These are phyloP conservation scores for Propithecus deckenii DNA, from an alignment of 2,797 vertebrate species.

Conservation along the genomic window DNA sequence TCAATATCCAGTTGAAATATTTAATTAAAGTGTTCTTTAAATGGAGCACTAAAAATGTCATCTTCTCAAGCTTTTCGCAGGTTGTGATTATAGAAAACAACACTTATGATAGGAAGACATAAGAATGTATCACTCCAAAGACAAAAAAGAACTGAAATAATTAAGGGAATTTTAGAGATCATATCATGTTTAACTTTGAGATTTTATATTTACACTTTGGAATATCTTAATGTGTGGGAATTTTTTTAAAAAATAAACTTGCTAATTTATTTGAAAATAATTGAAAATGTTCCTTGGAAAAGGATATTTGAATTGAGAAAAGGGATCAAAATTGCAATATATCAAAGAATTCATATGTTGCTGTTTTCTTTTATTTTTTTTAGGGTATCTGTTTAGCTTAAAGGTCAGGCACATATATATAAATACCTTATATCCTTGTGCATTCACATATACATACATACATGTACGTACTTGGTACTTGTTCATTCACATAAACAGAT, in stretches of 20 bases:
- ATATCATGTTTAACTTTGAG: neutral
- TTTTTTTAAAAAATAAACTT: neutral
- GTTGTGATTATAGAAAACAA: neutral
- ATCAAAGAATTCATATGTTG: neutral
- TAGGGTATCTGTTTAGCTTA: neutral
- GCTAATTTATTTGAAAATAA: neutral
- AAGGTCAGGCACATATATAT: neutral
- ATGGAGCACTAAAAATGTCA: neutral
- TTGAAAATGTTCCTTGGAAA: neutral
- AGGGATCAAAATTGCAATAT: neutral
- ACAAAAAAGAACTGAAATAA: neutral
- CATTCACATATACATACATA: neutral
- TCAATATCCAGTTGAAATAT: slow-evolving; percentile 22
- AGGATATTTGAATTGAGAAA: neutral
- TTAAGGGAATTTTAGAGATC: neutral
- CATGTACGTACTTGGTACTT: neutral
- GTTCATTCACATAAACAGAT: neutral
- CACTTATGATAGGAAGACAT: neutral
- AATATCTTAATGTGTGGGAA: neutral
- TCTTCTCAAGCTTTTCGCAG: slow-evolving; percentile 26
- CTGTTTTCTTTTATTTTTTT: neutral
- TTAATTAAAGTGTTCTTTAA: slow-evolving; percentile 5
- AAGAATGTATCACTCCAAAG: neutral
- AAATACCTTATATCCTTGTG: neutral
- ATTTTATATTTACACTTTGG: neutral